Evolutionary conservation across 2,888 invertebrate species (phyloP).

Genomic region (Tholera decimalis): DNA sequence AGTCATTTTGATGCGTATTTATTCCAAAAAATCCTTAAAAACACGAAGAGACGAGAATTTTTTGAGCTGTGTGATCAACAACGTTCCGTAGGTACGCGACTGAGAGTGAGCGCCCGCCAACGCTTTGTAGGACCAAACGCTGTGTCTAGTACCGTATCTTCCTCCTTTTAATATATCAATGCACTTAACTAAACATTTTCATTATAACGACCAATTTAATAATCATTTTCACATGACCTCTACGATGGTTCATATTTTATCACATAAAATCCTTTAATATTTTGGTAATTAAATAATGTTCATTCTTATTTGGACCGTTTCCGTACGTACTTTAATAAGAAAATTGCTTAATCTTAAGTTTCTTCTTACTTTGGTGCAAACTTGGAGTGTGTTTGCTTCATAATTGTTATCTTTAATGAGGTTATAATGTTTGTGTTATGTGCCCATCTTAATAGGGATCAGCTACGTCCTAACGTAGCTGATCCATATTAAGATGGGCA

Average conservation of each 20-base stretch:
- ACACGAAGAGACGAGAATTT: no score
- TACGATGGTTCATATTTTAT: not conserved
- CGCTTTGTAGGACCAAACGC: no score
- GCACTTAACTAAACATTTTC: not conserved
- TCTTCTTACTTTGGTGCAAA: not conserved
- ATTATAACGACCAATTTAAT: not conserved
- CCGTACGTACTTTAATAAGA: not conserved
- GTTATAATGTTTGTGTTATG: constrained; percentile 7
- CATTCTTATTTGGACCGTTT: constrained; percentile 8
- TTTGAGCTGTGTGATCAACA: no score
- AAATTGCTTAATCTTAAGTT: not conserved
- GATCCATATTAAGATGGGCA: no score
- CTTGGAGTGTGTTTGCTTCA: not conserved
- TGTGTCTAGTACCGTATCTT: no score
- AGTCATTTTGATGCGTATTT: no score
- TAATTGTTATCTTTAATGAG: constrained; percentile 17
- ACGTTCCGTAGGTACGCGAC: no score
- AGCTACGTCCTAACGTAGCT: no score
- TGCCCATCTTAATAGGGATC: constrained; percentile 2
- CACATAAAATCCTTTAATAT: not conserved
- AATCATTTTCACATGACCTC: not conserved
- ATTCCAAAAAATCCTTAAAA: no score
- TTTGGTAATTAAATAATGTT: not conserved
- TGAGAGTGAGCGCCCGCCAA: no score
- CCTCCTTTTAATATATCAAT: no score